Evolutionary conservation across 2,113 vertebrate genomes (phyloP).

Genomic region (Takifugu flavidus): DNA sequence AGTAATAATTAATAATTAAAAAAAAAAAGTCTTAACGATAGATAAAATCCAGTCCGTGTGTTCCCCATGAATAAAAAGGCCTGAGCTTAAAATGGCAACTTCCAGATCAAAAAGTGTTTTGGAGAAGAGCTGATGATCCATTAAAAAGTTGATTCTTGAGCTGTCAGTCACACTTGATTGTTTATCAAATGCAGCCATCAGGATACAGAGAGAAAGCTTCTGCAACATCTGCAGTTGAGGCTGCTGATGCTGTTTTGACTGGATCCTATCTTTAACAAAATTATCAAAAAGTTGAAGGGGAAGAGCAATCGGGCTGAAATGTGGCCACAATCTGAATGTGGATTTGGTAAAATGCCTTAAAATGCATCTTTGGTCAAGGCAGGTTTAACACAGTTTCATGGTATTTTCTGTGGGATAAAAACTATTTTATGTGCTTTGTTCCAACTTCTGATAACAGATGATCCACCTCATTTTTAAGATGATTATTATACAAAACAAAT

Average conservation of each 20-base stretch:
- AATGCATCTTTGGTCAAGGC: slow-evolving; percentile 44
- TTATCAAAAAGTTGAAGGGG: neutral
- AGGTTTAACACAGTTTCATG: slow-evolving; percentile 19
- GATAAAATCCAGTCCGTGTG: slow-evolving; percentile 45
- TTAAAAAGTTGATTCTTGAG: neutral
- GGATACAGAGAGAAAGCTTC: neutral
- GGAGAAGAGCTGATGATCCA: slow-evolving; percentile 2
- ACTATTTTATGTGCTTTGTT: slow-evolving; percentile 6
- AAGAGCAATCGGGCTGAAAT: slow-evolving; percentile 16
- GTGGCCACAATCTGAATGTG: slow-evolving; percentile 25
- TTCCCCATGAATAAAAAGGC: slow-evolving; percentile 42
- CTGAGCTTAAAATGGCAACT: slow-evolving; percentile 37
- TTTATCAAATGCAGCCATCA: neutral
- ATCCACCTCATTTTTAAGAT: no score
- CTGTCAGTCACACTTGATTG: slow-evolving; percentile 10
- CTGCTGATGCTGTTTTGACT: slow-evolving; percentile 23
- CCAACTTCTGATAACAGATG: neutral
- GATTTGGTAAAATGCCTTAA: slow-evolving; percentile 35
- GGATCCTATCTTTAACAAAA: slow-evolving; percentile 33
- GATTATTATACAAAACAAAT: no score
- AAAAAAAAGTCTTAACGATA: slow-evolving; percentile 16
- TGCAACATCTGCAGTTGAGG: neutral
- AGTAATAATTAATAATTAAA: slow-evolving; percentile 1
- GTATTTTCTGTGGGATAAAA: slow-evolving; percentile 56
- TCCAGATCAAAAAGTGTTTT: slow-evolving; percentile 11